Base-by-base conservation (phyloP, 2,888 invertebrate species). In the Polietes domitor region DNA sequence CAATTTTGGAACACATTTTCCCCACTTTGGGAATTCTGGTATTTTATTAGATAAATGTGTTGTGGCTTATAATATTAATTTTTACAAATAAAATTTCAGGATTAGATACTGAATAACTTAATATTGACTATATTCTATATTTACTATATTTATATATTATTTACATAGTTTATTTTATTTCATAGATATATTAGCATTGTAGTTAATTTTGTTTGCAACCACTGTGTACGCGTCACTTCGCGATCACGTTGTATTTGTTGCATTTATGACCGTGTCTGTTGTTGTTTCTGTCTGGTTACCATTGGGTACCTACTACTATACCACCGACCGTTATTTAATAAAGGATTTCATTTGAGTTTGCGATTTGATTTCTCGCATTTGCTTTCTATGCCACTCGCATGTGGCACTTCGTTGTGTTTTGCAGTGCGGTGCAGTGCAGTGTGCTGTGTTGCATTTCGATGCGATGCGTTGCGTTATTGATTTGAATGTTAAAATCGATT, bases 321-420 rank as follows among this genome's bases (percentile, higher is more conserved):
- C 43, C 28, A 76, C 19, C 68, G 61, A 77, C 83, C 83, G 80
- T 83, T 83, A 80, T 70, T 50, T 80, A 70, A 72, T 82, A 75
- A n/a, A 79, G 79, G 76, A 76, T 75, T 71, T 77, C 68, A 17
- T 65, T 65, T 5, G 37, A 65, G n/a, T 65, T 65, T 68, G 24
- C 68, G 41, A 43, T 74, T 74, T 43, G 26, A 55, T 70, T 77
- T 70, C 77, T 26, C 37, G 65, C 41, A 32, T 32, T 63, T 43
- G 53, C 55, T 63, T 28, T 70, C 55, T 77, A 70, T 53, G 26
- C 43, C 61, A 72, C 50, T 41, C 50, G 53, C 73, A 73, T 75
- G 68, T 65, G 63, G 26, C 37, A 12, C n/a, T 65, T 65, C 10
- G 28, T 21, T 19, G 21, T 17, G 53, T 68, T 73, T 12, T 55